Evolutionary conservation across 2,797 vertebrate genomes (phyloP).

Genomic region (Artibeus jamaicensis): DNA sequence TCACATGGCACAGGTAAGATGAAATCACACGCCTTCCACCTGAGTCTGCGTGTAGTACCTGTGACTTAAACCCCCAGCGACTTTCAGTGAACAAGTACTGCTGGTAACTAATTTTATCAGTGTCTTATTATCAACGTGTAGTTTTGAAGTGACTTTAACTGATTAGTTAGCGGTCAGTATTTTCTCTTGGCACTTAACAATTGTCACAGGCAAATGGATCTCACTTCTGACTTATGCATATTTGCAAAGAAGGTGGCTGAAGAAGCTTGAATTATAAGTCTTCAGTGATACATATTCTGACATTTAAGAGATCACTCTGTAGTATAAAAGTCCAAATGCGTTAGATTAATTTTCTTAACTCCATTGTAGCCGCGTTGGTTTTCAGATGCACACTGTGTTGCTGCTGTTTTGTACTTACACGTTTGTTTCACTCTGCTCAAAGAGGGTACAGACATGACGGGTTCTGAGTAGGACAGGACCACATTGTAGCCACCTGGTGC

Average conservation of each 20-base stretch:
- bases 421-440: not conserved
- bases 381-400: not conserved
- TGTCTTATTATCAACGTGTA: not conserved
- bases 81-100: not conserved
- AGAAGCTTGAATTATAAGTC: not conserved
- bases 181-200: not conserved
- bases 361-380: not conserved
- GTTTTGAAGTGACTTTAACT: not conserved
- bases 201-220: not conserved
- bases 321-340: not conserved
- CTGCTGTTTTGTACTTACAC: not conserved
- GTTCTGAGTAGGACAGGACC: not conserved
- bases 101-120: not conserved
- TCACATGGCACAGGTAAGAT: not conserved
- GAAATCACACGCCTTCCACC: not conserved
- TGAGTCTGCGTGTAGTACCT: not conserved
- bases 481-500: not conserved
- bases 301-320: not conserved
- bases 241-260: not conserved
- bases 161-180: not conserved
- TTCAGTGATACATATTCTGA: not conserved
- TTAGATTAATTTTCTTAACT: not conserved
- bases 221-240: slow-evolving; percentile 26
- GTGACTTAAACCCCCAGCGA: not conserved
- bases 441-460: not conserved